These are phyloP conservation scores for Dysdera silvatica DNA, from an alignment of 1,140 invertebrate species.

Conservation along the genomic window DNA sequence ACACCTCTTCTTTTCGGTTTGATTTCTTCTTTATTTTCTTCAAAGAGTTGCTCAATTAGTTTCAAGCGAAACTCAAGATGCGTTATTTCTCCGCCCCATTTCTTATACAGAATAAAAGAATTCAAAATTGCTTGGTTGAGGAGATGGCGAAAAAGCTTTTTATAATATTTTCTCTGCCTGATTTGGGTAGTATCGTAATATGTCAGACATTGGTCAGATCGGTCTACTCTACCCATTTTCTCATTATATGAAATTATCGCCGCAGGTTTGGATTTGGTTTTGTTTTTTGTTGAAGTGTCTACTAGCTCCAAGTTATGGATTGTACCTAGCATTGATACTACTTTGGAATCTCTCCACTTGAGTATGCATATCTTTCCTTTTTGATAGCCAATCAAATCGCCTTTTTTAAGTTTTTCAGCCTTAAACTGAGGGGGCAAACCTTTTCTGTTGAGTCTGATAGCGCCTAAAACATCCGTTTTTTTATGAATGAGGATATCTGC, in stretches of 20 bases:
- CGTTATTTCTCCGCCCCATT: not conserved
- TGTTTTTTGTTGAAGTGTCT: not conserved
- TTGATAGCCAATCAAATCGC: not conserved
- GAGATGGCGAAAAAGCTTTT: slow-evolving; percentile 3
- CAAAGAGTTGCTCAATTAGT: not conserved
- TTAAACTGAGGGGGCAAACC: not conserved
- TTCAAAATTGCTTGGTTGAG: slow-evolving; percentile 2
- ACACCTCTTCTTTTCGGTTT: not conserved
- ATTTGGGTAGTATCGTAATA: slow-evolving; percentile 4
- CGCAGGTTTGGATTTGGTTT: not conserved
- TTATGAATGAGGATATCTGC: not conserved
- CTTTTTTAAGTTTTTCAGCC: not conserved
- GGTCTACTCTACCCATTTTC: slow-evolving; percentile 3
- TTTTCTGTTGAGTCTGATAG: not conserved
- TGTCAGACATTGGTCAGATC: not conserved
- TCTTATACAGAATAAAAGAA: slow-evolving; percentile 3
- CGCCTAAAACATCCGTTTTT: not conserved
- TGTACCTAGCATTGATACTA: not conserved
- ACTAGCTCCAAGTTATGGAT: not conserved
- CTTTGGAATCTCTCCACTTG: not conserved
- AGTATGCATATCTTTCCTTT: not conserved
- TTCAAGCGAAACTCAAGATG: not conserved
- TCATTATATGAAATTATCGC: not conserved
- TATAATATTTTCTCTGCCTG: slow-evolving; percentile 6
- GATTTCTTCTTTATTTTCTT: not conserved